Evolutionary conservation across 2,888 invertebrate genomes (phyloP), one percentile per base, ranked within the genome.

Genomic region (Limnephilus rhombicus): DNA sequence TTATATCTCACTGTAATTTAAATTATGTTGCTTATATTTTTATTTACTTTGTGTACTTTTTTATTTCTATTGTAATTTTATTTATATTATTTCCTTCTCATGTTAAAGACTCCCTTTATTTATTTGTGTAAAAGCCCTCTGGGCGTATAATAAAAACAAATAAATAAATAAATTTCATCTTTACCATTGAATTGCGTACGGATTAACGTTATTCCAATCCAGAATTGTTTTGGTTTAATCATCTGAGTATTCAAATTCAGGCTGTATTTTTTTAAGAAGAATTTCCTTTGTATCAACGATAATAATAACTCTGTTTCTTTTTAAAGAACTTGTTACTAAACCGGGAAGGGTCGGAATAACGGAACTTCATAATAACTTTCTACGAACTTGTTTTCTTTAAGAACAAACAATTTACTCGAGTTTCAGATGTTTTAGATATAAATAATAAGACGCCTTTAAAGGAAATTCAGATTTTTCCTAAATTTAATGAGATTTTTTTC

Each of bases 321-420:
- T 45, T 37, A 85, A 41, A 85, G 9, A 85, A 41, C n/a, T 24
- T 85, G 41, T 85, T 85, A 45, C 24, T 45, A 85, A 85, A 45
- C 45, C 85, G 37, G 12, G 85, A 41, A 85, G 37, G 24, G n/a
- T 11, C 85, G 85, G 85, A 85, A 45, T 41, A n/a, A 41, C 37
- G 45, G 24, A 85, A 85, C 41, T 85, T 45, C 15, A 45, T 45
- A 45, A 85, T 85, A 41, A 85, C 9, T 85, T 85, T 85, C n/a
- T 5, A 45, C 18, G 53, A n/a, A 24, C 68, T 68, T 68, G 11
- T 85, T 34, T 85, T 85, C 37, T 85, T 85, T 45, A 85, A 85
- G 45, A 68, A 85, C 85, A 41, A 85, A 85, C 85, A 85, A 85
- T 85, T 85, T 85, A 45, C 85, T n/a, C 37, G 45, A 85, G 85